Evolutionary conservation across 2,888 invertebrate genomes (phyloP).

Genomic region (Marronus borbonicus): DNA sequence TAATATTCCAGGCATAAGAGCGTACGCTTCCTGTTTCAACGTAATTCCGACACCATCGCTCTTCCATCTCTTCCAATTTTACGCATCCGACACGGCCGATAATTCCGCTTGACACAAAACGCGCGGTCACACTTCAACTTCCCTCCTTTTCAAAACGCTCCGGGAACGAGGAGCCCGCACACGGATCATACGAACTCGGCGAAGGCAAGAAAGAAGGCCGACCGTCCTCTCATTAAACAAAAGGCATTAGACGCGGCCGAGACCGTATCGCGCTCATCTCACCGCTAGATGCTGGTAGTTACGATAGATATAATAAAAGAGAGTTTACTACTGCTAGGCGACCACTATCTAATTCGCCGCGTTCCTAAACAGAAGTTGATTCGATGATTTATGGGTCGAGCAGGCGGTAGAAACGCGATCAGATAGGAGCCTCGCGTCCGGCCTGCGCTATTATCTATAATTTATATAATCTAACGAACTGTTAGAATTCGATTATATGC

Average conservation of each 20-base stretch:
- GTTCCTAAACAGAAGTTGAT: conserved; percentile 45
- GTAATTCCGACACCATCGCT: conserved; percentile 8
- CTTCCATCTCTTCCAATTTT: conserved; percentile 17
- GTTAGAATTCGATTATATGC: conserved; percentile 46
- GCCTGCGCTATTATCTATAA: conserved; percentile 41
- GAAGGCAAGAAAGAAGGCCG: neutral
- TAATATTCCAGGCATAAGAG: neutral
- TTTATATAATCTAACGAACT: conserved; percentile 49
- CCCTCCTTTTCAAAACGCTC: neutral
- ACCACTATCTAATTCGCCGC: conserved; percentile 21
- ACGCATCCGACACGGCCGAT: conserved; percentile 15
- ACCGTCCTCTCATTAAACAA: conserved; percentile 5
- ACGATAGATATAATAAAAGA: conserved; percentile 5
- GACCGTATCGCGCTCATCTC: conserved; percentile 9
- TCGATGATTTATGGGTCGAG: conserved; percentile 42
- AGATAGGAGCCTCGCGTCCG: conserved; percentile 23
- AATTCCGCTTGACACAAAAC: conserved; percentile 25
- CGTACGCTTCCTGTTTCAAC: neutral
- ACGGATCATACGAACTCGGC: neutral
- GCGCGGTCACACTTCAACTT: conserved; percentile 13
- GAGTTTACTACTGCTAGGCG: neutral
- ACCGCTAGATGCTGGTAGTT: conserved; percentile 3
- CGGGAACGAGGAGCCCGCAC: neutral
- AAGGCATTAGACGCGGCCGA: neutral
- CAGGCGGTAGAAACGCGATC: conserved; percentile 25